Base-by-base conservation (phyloP, 2,888 invertebrate genomes). In the Galerucella pusilla region DNA sequence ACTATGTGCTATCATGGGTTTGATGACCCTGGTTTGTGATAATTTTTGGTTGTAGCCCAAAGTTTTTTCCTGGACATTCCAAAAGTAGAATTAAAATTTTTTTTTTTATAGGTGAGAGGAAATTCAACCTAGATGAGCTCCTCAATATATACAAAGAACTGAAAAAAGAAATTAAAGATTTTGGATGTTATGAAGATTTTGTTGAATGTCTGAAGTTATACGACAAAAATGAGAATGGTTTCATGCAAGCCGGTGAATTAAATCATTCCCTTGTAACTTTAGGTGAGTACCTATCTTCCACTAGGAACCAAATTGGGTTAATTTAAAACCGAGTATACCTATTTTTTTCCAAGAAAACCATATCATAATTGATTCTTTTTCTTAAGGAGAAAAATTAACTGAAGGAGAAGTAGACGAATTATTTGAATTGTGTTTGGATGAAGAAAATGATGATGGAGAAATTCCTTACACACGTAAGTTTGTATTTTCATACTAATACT, bases 181-280 rank as follows among this genome's bases (percentile, higher is more conserved):
- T 96, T 88, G 99, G 99, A 80, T 95, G 96, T 87, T 97, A 95
- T 88, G 99, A 99, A 89, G 99, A 99, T 91, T 99, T 99, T 92
- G 92, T 98, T 89, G 99, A 99, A 91, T 99, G 98, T 91, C 92
- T 99, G 90, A 99, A 98, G 89, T 93, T 99, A 87, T 99, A 99
- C 92, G 99, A 99, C 92, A 97, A 99, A 90, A 92, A 92, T 86
- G 98, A 98, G 88, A 95, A 98, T 85, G 98, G 99, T 81, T 93
- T 93, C 85, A 98, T 99, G 96, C 92, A 97, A 85, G 92, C 92
- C 84, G 98, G 96, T 89, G 99, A 99, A 90, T 92, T 99, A 87
- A 93, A 96, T 88, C 97, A 99, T 92, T 96, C 96, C 84, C 93
- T 99, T 83, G 90, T 97, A 81, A 92, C 96, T 80, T 92, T 99